These are phyloP conservation scores for Pseudorhiza aurosa DNA, from an alignment of 30 jellyfish, hydroid and myxozoan species.

Conservation along the genomic window DNA sequence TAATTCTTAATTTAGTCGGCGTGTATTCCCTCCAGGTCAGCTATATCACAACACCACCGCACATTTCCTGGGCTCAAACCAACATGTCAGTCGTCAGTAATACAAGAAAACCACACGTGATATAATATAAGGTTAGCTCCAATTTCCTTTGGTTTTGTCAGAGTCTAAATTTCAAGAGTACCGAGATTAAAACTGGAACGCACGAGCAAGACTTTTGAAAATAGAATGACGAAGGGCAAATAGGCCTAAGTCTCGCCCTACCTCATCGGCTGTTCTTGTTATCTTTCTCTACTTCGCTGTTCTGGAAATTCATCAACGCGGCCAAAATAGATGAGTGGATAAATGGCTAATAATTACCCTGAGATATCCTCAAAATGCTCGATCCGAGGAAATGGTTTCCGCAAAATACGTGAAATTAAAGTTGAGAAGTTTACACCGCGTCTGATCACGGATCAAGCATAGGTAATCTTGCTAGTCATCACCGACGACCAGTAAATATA, in stretches of 20 bases:
- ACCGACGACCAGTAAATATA: no score
- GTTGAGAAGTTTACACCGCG: no score
- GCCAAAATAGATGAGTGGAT: no score
- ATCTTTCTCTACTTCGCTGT: neutral
- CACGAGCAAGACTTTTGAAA: neutral
- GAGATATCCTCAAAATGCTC: no score
- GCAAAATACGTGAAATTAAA: no score
- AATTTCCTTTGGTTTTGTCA: conserved; percentile 42
- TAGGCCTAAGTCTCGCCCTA: neutral
- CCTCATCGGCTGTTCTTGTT: neutral
- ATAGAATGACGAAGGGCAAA: neutral
- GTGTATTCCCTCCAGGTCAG: neutral
- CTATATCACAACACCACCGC: conserved; percentile 17
- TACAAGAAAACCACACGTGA: neutral
- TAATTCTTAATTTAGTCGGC: neutral
- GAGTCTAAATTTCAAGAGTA: neutral
- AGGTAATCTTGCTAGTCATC: no score
- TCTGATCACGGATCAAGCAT: no score
- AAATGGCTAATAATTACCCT: no score
- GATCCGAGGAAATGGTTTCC: no score
- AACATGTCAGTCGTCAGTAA: conserved; percentile 34
- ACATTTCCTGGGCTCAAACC: conserved; percentile 60
- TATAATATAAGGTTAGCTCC: neutral
- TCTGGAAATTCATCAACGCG: no score
- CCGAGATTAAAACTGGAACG: neutral